A percentile compares a stretch with the other conserved stretches of the same genome.
Conservation (phyloP, 2,888 invertebrate genomes). For the Diarsia dahlii region DNA sequence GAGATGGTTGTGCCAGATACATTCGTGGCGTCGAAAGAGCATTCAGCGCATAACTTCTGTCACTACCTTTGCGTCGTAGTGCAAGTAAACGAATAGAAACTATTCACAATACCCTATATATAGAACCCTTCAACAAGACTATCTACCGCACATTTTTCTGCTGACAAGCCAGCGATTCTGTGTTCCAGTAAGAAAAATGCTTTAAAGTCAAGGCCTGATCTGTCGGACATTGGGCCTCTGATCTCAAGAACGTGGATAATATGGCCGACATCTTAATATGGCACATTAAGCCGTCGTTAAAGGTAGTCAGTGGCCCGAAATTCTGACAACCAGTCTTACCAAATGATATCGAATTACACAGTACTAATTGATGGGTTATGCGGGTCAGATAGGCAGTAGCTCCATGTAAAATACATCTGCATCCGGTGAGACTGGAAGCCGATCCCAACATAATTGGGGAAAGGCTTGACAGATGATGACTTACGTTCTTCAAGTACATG, state of each 20-base stretch:
- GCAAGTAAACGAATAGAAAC: not conserved
- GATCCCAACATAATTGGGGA: too few species aligned
- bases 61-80: not conserved
- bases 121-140: not conserved
- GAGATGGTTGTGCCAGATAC: not conserved
- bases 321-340: too few species aligned
- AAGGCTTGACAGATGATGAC: too few species aligned
- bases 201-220: too few species aligned
- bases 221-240: not conserved
- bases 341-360: too few species aligned
- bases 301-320: too few species aligned
- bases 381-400: too few species aligned
- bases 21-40: not conserved
- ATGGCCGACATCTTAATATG: too few species aligned
- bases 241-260: not conserved
- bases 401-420: too few species aligned
- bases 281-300: too few species aligned
- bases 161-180: not conserved
- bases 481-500: constrained; percentile 90
- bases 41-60: not conserved
- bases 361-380: too few species aligned
- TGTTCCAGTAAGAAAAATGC: not conserved
- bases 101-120: not conserved
- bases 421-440: too few species aligned
- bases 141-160: not conserved